Base-by-base conservation (phyloP, 2,888 invertebrate species). In the Macaria liturata region DNA sequence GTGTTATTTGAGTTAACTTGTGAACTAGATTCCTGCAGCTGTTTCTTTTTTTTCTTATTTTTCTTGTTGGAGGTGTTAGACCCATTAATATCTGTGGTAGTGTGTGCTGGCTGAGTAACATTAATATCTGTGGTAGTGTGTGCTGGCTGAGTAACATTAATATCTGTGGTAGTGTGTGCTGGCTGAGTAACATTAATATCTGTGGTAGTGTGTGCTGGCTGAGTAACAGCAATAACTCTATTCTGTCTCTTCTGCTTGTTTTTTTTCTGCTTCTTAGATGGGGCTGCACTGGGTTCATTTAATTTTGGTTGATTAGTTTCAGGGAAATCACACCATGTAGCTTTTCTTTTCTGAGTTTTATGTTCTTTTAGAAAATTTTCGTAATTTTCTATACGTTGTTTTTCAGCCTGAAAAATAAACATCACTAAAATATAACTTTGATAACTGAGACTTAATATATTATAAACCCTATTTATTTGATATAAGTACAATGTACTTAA, bases 261-360 rank as follows among this genome's bases (percentile, higher is more conserved):
- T 65, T 76, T 74, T 59, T 77, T 78, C 60, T 74, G 73, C 48
- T 62, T 72, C 64, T 73, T 30, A 4, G 60, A 32, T 40, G 67
- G 39, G 32, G 57, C 68, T 9, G 54, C 20, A 4, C 46, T 37
- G 9, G 61, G 4, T 4, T 9, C 45, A 31, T 46, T 37, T 43
- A 30, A 7, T 40, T 44, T 50, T 2, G 30, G 53, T 49, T 53
- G 48, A 52, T 84, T 65, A 68, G 68, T 57, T 68, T 89, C 86
- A 34, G 93, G 92, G 80, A 94, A 93, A 59, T 93, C 92, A 74
- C 93, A 93, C 94, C 94, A 94, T 53, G 87, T 83, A 4, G 88
- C 85, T 68, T 88, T 86, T 49, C 88, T 83, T 65, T 86, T 88
- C 54, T 87, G 84, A 32, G 86, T 80, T 68, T 85, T 88, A 44